Evolutionary conservation across 2,888 invertebrate genomes (phyloP).

Genomic region (Nycteola revayana): DNA sequence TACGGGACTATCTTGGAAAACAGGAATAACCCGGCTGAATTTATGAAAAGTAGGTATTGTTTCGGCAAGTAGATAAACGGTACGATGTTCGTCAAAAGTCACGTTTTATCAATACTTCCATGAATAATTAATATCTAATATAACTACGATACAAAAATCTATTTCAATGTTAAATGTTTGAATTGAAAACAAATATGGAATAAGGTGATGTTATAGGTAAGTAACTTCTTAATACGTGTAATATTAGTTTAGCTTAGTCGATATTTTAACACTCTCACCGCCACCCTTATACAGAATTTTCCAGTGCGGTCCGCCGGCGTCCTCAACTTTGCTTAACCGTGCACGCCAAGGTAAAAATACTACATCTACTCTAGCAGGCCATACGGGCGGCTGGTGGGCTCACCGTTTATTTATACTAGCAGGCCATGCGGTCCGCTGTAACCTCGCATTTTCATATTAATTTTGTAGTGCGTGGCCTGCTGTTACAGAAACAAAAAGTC

Average conservation of each 20-base stretch:
- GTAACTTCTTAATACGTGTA: too few relatives aligned
- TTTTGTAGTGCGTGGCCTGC: constrained; percentile 1
- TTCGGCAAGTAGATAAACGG: background rate
- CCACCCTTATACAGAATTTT: too few relatives aligned
- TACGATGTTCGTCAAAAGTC: too few relatives aligned
- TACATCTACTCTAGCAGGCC: background rate
- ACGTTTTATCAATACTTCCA: too few relatives aligned
- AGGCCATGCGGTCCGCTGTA: constrained; percentile 1
- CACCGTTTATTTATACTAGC: background rate
- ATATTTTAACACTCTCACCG: too few relatives aligned
- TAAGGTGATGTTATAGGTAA: too few relatives aligned
- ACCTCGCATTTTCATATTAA: constrained; percentile 1
- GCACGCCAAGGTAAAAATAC: too few relatives aligned
- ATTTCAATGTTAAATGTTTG: too few relatives aligned
- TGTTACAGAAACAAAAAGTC: background rate
- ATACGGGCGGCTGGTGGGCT: constrained; percentile 1
- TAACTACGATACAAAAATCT: too few relatives aligned
- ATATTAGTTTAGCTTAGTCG: too few relatives aligned
- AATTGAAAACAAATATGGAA: too few relatives aligned
- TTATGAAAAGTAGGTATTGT: constrained; percentile 10
- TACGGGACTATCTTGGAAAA: constrained; percentile 20
- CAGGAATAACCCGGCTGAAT: constrained; percentile 13
- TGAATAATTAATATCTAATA: too few relatives aligned
- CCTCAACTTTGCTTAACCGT: background rate
- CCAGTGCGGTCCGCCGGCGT: background rate